Conservation (phyloP, 1,140 invertebrate genomes). For the Parasteatoda tepidariorum region DNA sequence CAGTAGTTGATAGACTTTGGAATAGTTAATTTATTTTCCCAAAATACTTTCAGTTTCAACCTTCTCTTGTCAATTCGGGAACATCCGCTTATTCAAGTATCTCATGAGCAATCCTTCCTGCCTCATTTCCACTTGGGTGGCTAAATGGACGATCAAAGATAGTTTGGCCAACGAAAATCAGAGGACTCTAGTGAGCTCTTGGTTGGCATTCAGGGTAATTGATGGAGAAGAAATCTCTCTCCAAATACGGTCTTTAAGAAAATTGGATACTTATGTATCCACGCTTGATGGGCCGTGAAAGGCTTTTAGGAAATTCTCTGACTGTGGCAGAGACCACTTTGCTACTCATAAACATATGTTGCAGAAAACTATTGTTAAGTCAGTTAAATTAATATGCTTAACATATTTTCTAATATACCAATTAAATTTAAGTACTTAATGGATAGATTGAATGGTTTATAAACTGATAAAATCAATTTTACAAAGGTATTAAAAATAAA, state of each 20-base stretch:
- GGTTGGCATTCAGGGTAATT: background rate
- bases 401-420: too few relatives aligned
- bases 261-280: constrained; percentile 1
- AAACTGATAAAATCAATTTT: too few relatives aligned
- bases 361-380: background rate
- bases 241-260: constrained; percentile 2
- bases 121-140: background rate
- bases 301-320: background rate
- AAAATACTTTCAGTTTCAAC: background rate
- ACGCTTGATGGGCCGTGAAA: background rate
- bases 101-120: background rate
- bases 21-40: background rate
- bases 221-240: background rate
- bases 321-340: background rate
- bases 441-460: too few relatives aligned
- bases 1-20: too few relatives aligned
- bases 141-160: background rate
- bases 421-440: too few relatives aligned
- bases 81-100: background rate
- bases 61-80: background rate
- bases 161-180: background rate
- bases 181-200: background rate
- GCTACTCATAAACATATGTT: constrained; percentile 1
- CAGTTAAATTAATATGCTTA: too few relatives aligned
- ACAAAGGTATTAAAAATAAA: too few relatives aligned